phyloP scores from a whole-genome alignment of 2,888 invertebrate species.

The Galerucella nymphaeae region DNA sequence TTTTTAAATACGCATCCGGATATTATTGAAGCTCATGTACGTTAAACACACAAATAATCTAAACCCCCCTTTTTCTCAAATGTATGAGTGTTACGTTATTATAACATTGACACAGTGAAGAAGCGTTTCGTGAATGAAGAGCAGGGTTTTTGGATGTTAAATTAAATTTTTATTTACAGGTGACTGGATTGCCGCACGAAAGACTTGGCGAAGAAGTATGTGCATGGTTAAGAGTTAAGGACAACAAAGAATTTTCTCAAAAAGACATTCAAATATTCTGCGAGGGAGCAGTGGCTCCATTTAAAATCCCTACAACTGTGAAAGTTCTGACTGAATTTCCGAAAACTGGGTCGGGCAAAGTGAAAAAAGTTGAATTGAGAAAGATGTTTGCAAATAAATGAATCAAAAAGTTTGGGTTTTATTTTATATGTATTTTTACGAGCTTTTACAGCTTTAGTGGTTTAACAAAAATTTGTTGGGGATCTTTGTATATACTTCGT shows the following conservation, averaged over 20 bases:
- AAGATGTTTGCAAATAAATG: slow-evolving; percentile 34
- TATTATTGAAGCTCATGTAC: slow-evolving; percentile 76
- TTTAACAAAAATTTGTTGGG: no score
- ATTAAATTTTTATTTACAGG: slow-evolving; percentile 63
- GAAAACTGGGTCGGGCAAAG: slow-evolving; percentile 85
- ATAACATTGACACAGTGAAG: no score
- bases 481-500: no score
- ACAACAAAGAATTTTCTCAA: slow-evolving; percentile 67
- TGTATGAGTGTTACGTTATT: no score
- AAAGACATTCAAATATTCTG: slow-evolving; percentile 74
- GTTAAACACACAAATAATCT: not conserved
- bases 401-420: not conserved
- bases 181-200: slow-evolving; percentile 79
- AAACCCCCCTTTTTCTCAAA: not conserved
- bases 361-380: slow-evolving; percentile 76
- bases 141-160: not conserved
- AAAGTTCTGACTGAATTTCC: slow-evolving; percentile 78
- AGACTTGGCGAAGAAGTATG: slow-evolving; percentile 84
- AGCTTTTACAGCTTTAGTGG: not conserved
- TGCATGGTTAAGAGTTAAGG: slow-evolving; percentile 72
- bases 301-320: slow-evolving; percentile 83
- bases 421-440: not conserved
- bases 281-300: slow-evolving; percentile 78
- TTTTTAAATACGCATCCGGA: slow-evolving; percentile 78
- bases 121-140: no score